These are phyloP conservation scores for Ameiurus melas DNA, from an alignment of 2,113 vertebrate species.

Conservation along the genomic window DNA sequence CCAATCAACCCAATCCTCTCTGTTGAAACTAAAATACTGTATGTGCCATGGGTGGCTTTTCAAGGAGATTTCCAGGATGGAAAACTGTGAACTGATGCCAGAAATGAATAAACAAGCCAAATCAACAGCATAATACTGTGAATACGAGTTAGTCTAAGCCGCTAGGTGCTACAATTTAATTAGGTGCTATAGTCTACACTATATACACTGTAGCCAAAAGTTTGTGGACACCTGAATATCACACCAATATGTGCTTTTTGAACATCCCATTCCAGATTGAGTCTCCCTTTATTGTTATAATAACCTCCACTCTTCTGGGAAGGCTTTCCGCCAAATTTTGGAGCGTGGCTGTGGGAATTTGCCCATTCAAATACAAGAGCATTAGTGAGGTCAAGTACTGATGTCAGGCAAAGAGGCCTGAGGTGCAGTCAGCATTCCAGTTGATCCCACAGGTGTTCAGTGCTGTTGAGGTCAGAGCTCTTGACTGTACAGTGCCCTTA, in stretches of 20 bases:
- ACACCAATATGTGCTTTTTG: not conserved
- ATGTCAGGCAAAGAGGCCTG: not conserved
- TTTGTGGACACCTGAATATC: not conserved
- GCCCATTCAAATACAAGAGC: not conserved
- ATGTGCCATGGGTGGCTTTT: not conserved
- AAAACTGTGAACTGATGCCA: not conserved
- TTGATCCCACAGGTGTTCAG: not conserved
- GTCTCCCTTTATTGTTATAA: not conserved
- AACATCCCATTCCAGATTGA: not conserved
- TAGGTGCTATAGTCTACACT: not conserved
- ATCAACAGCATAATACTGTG: not conserved
- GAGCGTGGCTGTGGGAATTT: not conserved
- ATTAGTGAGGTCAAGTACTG: not conserved
- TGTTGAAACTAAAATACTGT: not conserved
- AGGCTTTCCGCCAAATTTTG: not conserved
- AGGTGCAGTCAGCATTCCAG: not conserved
- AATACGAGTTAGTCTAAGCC: not conserved
- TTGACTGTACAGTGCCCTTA: too few species aligned
- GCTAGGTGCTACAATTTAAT: not conserved
- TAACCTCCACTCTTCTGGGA: not conserved
- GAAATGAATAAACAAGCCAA: not conserved
- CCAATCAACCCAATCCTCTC: not conserved
- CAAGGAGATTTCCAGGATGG: not conserved
- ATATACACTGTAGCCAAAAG: not conserved
- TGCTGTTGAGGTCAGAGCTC: not conserved